A percentile compares a stretch with the other conserved stretches of the same genome.
phyloP scores from a whole-genome alignment of 2,888 invertebrate genomes.

The Synanthedon tipuliformis region DNA sequence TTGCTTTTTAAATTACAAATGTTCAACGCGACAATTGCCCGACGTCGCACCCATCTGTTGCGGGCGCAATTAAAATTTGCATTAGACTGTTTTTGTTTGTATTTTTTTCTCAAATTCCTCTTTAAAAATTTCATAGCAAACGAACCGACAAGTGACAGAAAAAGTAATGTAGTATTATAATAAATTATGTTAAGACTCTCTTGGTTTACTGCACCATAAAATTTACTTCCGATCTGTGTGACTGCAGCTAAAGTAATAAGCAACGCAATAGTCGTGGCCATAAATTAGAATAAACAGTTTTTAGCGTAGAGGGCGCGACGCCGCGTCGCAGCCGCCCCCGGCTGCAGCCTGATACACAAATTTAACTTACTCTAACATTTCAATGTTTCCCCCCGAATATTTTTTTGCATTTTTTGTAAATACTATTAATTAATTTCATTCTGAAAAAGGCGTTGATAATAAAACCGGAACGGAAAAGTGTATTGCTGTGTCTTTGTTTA shows the following conservation, averaged over 20 bases:
- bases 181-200: slow-evolving; percentile 63
- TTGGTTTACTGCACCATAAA: slow-evolving; percentile 64
- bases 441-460: neutral
- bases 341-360: neutral
- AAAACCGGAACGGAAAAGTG: neutral
- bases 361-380: neutral
- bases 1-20: slow-evolving; percentile 68
- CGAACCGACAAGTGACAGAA: slow-evolving; percentile 59
- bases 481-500: slow-evolving; percentile 10
- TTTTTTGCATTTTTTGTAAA: neutral
- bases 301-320: slow-evolving; percentile 39
- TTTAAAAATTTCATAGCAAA: slow-evolving; percentile 23
- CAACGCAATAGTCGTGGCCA: slow-evolving; percentile 56
- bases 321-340: neutral
- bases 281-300: slow-evolving; percentile 67
- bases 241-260: slow-evolving; percentile 65
- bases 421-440: neutral
- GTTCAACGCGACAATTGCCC: slow-evolving; percentile 62
- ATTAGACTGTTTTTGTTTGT: neutral
- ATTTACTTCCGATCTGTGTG: slow-evolving; percentile 56
- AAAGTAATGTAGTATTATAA: slow-evolving; percentile 53
- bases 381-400: neutral
- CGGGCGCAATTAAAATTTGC: slow-evolving; percentile 35
- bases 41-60: slow-evolving; percentile 63
- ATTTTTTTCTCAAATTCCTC: neutral